Evolutionary conservation across 2,797 vertebrate genomes (phyloP), one percentile per base, ranked within the genome.

Genomic region (Lagocephalus sceleratus): DNA sequence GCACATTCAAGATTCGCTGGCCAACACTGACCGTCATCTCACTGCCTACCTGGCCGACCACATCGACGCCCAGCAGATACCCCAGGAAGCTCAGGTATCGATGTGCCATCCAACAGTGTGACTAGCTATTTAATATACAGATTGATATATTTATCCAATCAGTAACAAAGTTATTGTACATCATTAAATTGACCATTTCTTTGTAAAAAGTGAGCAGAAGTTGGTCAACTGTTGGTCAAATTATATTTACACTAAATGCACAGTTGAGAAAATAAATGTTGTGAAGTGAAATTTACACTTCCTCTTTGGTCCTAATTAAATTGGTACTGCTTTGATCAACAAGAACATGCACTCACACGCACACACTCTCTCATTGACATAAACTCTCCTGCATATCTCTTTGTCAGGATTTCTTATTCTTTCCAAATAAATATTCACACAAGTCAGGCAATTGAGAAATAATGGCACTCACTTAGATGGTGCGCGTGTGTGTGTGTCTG

Each of bases 51-150:
- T 92, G 75, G 83, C 90, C 0, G 94, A 98, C 82, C 93, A 93
- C 64, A 89, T 95, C 45, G 97, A 99, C 16, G 95, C 95, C 60
- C 91, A 88, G 48, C 96, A 97, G 74, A 91, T 97, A 64, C 96
- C 96, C 12, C 95, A 98, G 87, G 95, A 99, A 85, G 91, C 97
- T 20, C 96, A 94, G 94, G 97, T 96, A 76, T 43, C 17, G 15
- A 0, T 43, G 40, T 16, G 15, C 16, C 40, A 25, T 25, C 4
- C 7, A 25, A 25, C 23, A 7, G 23, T 25, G 8, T 29, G 7
- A 29, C 29, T 3, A 11, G 8, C 29, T 29, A 29, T 29, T 29
- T 29, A 29, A 29, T 35, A 14, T 35, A 12, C 10, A 14, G 32
- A 35, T 14, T 10, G 12, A 35, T 11, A 29, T 35, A 35, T 35